These are phyloP conservation scores for Nothobranchius furzeri DNA, from an alignment of 2,113 vertebrate genomes.

Conservation along the genomic window DNA sequence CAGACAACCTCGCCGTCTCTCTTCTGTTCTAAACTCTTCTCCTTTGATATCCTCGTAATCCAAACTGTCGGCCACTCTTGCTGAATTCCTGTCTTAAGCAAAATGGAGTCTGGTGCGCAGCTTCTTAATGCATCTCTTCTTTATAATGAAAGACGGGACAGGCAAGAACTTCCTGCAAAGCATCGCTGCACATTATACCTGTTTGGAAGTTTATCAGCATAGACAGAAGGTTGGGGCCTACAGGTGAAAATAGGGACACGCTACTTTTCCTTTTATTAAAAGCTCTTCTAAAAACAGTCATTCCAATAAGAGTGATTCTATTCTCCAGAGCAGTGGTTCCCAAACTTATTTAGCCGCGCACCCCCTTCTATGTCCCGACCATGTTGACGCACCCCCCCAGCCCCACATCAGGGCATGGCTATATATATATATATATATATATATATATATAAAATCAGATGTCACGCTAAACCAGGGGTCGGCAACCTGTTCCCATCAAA, in stretches of 20 bases:
- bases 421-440: no score
- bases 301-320: no score
- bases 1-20: slow-evolving; percentile 18
- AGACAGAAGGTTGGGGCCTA: not conserved
- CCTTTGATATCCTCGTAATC: slow-evolving; percentile 57
- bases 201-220: not conserved
- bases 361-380: no score
- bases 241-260: not conserved
- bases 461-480: no score
- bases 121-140: slow-evolving; percentile 25
- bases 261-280: not conserved
- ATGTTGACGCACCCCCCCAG: no score
- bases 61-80: slow-evolving; percentile 59
- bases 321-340: no score
- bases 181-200: not conserved
- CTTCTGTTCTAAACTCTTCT: slow-evolving; percentile 45
- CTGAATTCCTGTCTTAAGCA: slow-evolving; percentile 46
- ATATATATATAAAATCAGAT: no score
- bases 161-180: slow-evolving; percentile 3
- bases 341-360: no score
- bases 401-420: no score
- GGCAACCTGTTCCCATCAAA: no score
- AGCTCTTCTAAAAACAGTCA: no score
- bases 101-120: slow-evolving; percentile 56
- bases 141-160: slow-evolving; percentile 19